Percentiles rank a stretch among this genome's conserved stretches.
Evolutionary conservation across 2,888 invertebrate genomes (phyloP).

Genomic region (Agrilus cyanescens): DNA sequence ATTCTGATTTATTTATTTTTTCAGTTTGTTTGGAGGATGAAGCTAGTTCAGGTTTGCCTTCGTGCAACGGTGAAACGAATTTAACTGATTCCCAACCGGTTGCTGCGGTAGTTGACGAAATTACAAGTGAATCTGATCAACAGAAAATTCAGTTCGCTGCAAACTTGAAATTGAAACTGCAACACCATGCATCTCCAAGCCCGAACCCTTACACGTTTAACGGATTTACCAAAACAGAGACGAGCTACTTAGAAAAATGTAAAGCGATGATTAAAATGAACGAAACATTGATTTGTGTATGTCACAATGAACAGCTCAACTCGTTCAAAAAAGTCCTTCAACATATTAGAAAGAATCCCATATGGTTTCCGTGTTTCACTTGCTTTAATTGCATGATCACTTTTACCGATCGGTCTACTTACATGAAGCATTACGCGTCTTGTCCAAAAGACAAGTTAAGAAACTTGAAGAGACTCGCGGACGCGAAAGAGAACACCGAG

Average conservation of each 20-base stretch:
- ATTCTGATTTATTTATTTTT: not conserved
- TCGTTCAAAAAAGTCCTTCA: conserved; percentile 27
- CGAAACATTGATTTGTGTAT: conserved; percentile 26
- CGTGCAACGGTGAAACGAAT: too few relatives aligned
- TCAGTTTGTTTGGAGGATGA: not conserved
- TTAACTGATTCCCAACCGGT: too few relatives aligned
- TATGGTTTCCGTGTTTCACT: conserved; percentile 46
- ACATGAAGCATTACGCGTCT: conserved; percentile 24
- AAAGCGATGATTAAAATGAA: conserved; percentile 30
- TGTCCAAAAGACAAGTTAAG: conserved; percentile 25
- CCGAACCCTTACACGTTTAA: conserved; percentile 19
- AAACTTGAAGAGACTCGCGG: conserved; percentile 25
- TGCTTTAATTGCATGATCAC: conserved; percentile 51
- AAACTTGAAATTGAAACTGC: conserved; percentile 27
- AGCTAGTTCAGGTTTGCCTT: not conserved
- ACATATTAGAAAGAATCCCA: conserved; percentile 28
- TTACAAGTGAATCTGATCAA: conserved; percentile 17
- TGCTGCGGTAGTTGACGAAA: too few relatives aligned
- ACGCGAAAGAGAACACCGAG: conserved; percentile 25
- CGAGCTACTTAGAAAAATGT: conserved; percentile 30
- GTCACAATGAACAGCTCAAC: conserved; percentile 27
- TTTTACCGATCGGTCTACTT: conserved; percentile 34
- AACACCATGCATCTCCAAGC: conserved; percentile 17
- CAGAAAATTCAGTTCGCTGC: conserved; percentile 32
- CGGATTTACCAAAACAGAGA: conserved; percentile 27